Evolutionary conservation across 2,888 invertebrate species (phyloP), one percentile per base, ranked within the genome.

Genomic region (Nysson spinosus): DNA sequence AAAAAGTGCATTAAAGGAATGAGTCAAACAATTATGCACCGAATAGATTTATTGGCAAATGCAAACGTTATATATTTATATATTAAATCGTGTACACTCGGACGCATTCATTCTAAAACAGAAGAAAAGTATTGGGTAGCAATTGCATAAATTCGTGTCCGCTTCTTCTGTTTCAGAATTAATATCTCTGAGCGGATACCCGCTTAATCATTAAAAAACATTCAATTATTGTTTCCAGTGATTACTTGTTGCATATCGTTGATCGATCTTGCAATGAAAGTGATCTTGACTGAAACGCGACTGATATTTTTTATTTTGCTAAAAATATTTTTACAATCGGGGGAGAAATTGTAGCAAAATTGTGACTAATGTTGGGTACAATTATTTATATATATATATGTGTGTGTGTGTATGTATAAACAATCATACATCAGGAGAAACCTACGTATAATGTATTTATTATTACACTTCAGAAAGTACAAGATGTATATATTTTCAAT

Each of bases 301-400:
- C 65, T 68, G 60, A 68, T 68, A 26, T 60, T 67, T 66, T 51
- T 62, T 65, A 65, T 44, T 57, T 66, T 47, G 37, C 20, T 57
- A 57, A 43, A 64, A 52, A 52, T 63, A 57, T 57, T 57, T 66
- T 46, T 65, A 65, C 34, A 40, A 40, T 16, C 17, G 16, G 32
- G 24, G 19, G 7, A 12, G 19, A 9, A 43, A 24, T 26, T 4
- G 43, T 47, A n/a, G 20, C 22, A 11, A 34, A 43, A 32, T 44
- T 39, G 35, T 51, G 26, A 51, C 28, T 20, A 34, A 64, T 5
- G 37, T 46, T 46, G 43, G 12, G 5, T 47, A 64, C 6, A 37
- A 32, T 49, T 42, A 14, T 26, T 24, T 35, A 50, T 50, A n/a
- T n/a, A n/a, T n/a, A n/a, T n/a, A n/a, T n/a, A n/a, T n/a, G n/a